Evolutionary conservation across 23 tunicate species (phyloP).

Genomic region (Botrylloides violaceus): DNA sequence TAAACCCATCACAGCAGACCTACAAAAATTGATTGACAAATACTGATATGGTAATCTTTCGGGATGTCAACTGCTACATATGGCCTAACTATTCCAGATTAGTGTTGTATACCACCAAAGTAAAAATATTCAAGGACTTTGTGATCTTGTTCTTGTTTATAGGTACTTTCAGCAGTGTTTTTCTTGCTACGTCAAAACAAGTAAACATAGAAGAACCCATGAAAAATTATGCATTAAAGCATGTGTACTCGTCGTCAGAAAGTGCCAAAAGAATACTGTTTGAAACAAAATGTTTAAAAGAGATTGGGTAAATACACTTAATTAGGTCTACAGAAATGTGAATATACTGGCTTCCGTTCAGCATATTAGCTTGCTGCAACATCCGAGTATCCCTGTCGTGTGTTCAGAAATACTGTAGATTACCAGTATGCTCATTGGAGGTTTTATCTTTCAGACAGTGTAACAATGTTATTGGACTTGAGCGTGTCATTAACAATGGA

Average conservation of each 20-base stretch:
- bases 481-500: conserved; percentile 50
- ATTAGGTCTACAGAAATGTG: not conserved
- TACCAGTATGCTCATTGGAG: too few species aligned
- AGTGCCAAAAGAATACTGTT: conserved; percentile 60
- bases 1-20: too few species aligned
- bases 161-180: conserved; percentile 92
- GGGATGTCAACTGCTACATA: too few species aligned
- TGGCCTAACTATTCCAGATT: too few species aligned
- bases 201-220: conserved; percentile 22
- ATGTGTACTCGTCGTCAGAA: conserved; percentile 51
- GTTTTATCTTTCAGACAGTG: conserved; percentile 29
- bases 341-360: not conserved
- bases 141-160: not conserved
- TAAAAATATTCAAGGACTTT: too few species aligned
- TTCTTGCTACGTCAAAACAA: conserved; percentile 41
- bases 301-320: conserved; percentile 60
- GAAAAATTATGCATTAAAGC: conserved; percentile 61
- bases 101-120: too few species aligned
- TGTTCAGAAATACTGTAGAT: too few species aligned
- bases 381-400: not conserved
- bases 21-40: too few species aligned
- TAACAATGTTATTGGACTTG: conserved; percentile 58
- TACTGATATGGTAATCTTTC: too few species aligned
- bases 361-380: too few species aligned
- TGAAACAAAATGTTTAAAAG: conserved; percentile 66